Conservation (phyloP, 53 echinoderm and acorn worm genomes). For the Temnopleurus reevesii region DNA sequence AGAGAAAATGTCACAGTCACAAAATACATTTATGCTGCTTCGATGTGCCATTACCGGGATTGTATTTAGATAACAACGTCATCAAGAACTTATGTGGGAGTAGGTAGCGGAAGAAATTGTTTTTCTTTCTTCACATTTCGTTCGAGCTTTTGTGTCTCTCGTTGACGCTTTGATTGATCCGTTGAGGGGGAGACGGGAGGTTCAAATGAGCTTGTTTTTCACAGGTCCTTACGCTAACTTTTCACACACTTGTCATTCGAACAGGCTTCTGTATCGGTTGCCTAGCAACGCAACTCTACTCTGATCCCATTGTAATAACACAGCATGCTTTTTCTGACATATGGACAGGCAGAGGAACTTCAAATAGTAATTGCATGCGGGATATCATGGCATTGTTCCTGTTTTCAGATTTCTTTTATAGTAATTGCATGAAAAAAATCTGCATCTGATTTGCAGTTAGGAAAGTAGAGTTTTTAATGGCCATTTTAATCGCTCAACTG, state of each 20-base stretch:
- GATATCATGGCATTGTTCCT: neutral
- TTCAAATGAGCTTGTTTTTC: neutral
- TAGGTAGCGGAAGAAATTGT: neutral
- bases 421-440: neutral
- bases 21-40: no score
- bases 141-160: neutral
- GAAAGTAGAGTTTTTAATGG: neutral
- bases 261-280: neutral
- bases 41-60: no score
- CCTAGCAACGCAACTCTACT: neutral
- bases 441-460: neutral
- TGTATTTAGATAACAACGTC: neutral
- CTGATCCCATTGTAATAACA: constrained; percentile 17
- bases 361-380: neutral
- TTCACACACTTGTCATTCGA: constrained; percentile 27
- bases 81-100: neutral
- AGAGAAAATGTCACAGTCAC: no score
- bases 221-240: neutral
- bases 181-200: neutral
- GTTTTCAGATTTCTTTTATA: neutral
- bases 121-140: constrained; percentile 3
- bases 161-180: constrained; percentile 31
- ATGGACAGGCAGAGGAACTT: neutral
- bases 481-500: no score
- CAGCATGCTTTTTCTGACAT: neutral